These are phyloP conservation scores for Leptobrachium leishanense DNA, from an alignment of 2,113 vertebrate species.

Conservation along the genomic window DNA sequence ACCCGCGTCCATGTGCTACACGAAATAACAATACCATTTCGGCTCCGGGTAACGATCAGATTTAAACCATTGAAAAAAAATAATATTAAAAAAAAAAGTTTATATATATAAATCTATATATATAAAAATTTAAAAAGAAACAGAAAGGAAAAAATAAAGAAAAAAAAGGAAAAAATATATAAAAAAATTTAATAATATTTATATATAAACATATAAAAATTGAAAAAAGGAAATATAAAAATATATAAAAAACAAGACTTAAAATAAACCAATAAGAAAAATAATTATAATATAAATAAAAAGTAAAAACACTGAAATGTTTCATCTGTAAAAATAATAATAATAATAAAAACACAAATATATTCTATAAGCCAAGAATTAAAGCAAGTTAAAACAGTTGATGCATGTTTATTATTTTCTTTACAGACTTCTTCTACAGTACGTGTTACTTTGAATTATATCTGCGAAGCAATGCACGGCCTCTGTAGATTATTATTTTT, in stretches of 20 bases:
- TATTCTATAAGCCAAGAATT: not conserved
- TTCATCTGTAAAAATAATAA: not conserved
- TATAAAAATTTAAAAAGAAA: too few relatives aligned
- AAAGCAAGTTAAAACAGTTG: conserved; percentile 5
- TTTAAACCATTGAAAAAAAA: not conserved
- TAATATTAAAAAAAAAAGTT: too few relatives aligned
- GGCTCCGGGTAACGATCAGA: too few relatives aligned
- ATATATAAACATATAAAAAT: too few relatives aligned
- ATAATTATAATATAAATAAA: too few relatives aligned
- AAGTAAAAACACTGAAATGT: not conserved
- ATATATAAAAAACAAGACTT: not conserved
- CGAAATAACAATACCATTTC: conserved; percentile 9
- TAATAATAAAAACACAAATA: not conserved
- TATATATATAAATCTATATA: too few relatives aligned
- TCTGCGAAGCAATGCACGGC: conserved; percentile 4
- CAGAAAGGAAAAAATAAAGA: too few relatives aligned
- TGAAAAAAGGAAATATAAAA: not conserved
- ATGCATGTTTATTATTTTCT: conserved; percentile 12
- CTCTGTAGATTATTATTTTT: not conserved
- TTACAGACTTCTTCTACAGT: conserved; percentile 4
- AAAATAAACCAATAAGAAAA: not conserved
- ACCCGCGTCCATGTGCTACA: conserved; percentile 13
- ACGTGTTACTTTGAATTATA: conserved; percentile 25
- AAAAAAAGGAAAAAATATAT: too few relatives aligned
- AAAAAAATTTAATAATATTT: not conserved